phyloP scores from a whole-genome alignment of 2,888 invertebrate genomes.

The Ormyrus pomaceus region DNA sequence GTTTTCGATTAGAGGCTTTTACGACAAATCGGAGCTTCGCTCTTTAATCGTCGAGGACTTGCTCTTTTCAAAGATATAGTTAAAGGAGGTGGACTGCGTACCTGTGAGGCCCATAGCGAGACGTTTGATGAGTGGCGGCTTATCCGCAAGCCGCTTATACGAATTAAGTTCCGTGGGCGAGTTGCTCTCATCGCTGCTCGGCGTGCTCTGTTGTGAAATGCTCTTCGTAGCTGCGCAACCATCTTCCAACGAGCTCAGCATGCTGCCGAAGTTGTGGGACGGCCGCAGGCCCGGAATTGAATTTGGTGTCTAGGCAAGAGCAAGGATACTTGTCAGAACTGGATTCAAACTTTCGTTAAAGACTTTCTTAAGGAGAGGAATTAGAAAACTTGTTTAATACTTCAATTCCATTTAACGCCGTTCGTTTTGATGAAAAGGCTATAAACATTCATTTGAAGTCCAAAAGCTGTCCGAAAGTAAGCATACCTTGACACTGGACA shows the following conservation, averaged over 20 bases:
- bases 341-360: neutral
- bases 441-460: too few species aligned
- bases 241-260: constrained; percentile 72
- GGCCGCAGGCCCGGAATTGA: constrained; percentile 83
- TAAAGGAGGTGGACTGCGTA: neutral
- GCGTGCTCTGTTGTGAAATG: constrained; percentile 78
- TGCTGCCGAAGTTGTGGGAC: constrained; percentile 79
- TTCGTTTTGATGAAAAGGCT: too few species aligned
- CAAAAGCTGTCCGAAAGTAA: too few species aligned
- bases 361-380: neutral
- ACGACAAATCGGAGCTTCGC: too few species aligned
- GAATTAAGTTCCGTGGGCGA: constrained; percentile 92
- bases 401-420: neutral
- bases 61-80: too few species aligned
- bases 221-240: constrained; percentile 63
- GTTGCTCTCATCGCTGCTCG: constrained; percentile 90
- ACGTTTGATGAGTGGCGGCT: constrained; percentile 87
- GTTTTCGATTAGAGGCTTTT: too few species aligned
- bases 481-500: constrained; percentile 74
- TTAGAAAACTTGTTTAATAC: too few species aligned
- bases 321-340: neutral
- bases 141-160: constrained; percentile 87
- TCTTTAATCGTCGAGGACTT: too few species aligned
- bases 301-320: constrained; percentile 77
- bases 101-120: constrained; percentile 85